Evolutionary conservation across 2,888 invertebrate genomes (phyloP), one percentile per base, ranked within the genome.

Genomic region (Andrena chrysosceles): DNA sequence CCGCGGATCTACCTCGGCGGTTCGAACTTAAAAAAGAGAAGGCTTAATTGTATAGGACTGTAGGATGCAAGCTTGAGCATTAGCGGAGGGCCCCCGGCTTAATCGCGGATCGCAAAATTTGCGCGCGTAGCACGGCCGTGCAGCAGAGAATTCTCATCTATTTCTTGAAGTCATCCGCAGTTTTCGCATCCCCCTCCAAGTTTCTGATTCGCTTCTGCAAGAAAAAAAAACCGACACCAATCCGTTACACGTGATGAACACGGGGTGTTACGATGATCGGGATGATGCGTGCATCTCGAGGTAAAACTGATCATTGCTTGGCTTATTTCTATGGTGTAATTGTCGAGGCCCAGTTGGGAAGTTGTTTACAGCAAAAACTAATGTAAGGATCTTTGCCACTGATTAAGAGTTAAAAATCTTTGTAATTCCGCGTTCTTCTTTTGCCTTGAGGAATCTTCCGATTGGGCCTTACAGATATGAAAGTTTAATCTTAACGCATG

Each of bases 161-260:
- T 90, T 93, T 92, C 85, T 91, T 91, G 91, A 89, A 89, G 83
- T 89, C 91, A 89, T 91, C 92, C 90, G 91, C 91, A 74, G 87
- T 87, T 77, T 88, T 86, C 72, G 66, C 81, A 54, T 91, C 91
- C 75, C 87, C 91, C 66, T 92, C 91, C 72, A 86, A 84, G 85
- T 92, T 93, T 90, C 88, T 94, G 94, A 94, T 94, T 93, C 95
- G 94, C 93, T 95, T 95, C 95, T 95, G 95, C 86, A 95, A 95
- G 89, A 91, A 87, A 91, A 85, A 86, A 87, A 87, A 85, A 90
- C 91, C 91, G 89, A 91, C 92, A 91, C 92, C 92, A 86, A 84
- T 85, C 77, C 84, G 90, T 91, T 91, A 91, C 81, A 83, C 75
- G 83, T 81, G 59, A 71, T 69, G 85, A 68, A 84, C 69, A 77